Percentiles rank a stretch among this genome's conserved stretches.
Conservation (phyloP, 2,113 vertebrate genomes). For the Siniperca chuatsi region DNA sequence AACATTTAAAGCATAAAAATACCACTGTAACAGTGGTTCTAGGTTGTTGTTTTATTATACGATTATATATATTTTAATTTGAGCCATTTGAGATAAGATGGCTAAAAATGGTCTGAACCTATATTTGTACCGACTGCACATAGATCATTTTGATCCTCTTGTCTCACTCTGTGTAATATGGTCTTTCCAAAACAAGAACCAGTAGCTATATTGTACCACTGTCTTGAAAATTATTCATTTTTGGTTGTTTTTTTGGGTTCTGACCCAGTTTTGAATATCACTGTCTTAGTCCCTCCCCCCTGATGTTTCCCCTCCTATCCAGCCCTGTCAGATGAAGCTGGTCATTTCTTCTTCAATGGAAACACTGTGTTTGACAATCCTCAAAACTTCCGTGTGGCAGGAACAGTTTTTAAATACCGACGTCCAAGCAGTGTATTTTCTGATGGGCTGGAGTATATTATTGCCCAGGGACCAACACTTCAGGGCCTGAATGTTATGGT, state of each 20-base stretch:
- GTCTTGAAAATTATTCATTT: not conserved
- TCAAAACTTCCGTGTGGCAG: constrained; percentile 91
- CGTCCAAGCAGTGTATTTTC: constrained; percentile 85
- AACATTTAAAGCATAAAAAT: not conserved
- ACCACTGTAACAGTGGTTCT: not conserved
- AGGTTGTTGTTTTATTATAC: not conserved
- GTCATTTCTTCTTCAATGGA: constrained; percentile 92
- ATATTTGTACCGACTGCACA: not conserved
- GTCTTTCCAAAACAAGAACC: constrained; percentile 1
- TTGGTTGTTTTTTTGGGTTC: not conserved
- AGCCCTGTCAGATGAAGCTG: constrained; percentile 91
- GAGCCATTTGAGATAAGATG: not conserved
- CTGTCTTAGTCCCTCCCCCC: not conserved
- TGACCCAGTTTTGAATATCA: constrained; percentile 6
- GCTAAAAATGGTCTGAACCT: not conserved
- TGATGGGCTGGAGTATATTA: constrained; percentile 92
- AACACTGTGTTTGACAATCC: constrained; percentile 91
- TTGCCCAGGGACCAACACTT: constrained; percentile 90
- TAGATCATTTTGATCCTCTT: not conserved
- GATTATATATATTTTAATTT: not conserved
- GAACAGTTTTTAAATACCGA: constrained; percentile 91
- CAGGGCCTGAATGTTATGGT: constrained; percentile 88
- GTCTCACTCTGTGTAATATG: not conserved
- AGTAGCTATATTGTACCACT: not conserved
- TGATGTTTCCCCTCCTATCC: constrained; percentile 15